A percentile compares a stretch with the other conserved stretches of the same genome.
phyloP scores from a whole-genome alignment of 2,113 vertebrate species.

The Antechinus flavipes region DNA sequence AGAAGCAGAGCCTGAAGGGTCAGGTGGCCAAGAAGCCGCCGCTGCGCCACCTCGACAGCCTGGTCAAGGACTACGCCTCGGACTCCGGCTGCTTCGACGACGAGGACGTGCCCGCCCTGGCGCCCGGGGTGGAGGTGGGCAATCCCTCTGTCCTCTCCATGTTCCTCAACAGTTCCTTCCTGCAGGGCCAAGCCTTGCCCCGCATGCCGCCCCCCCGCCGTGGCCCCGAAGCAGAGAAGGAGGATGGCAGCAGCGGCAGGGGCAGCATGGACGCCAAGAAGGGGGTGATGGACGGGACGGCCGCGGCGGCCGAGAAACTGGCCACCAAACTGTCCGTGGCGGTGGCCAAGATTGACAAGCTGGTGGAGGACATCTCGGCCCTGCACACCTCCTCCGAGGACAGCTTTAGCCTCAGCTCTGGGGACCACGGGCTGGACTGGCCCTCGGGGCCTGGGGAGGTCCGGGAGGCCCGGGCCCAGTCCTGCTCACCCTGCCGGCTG shows the following conservation, averaged over 20 bases:
- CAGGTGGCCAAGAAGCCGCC: conserved; percentile 88
- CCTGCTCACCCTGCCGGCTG: conserved; percentile 92
- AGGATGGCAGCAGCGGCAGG: conserved; percentile 69
- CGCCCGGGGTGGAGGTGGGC: conserved; percentile 84
- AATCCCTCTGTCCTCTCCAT: conserved; percentile 93
- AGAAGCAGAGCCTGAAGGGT: conserved; percentile 92
- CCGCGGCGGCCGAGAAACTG: conserved; percentile 89
- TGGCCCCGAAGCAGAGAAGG: conserved; percentile 88
- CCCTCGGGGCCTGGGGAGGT: conserved; percentile 90
- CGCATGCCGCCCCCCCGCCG: conserved; percentile 78
- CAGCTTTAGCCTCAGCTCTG: conserved; percentile 97
- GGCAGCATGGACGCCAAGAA: conserved; percentile 78
- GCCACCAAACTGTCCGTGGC: conserved; percentile 94
- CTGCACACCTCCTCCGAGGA: conserved; percentile 97
- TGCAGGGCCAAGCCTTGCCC: conserved; percentile 90
- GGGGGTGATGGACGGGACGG: conserved; percentile 84
- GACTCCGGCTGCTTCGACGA: conserved; percentile 98
- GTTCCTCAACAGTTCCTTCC: conserved; percentile 93
- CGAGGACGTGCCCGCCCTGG: conserved; percentile 93
- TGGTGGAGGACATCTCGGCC: conserved; percentile 95
- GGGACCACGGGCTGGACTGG: conserved; percentile 95
- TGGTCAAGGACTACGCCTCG: conserved; percentile 96
- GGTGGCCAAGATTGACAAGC: conserved; percentile 94
- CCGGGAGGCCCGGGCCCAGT: conserved; percentile 91
- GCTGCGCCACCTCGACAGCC: conserved; percentile 91